Percentiles rank a stretch among this genome's conserved stretches.
These are phyloP conservation scores for Macquaria australasica DNA, from an alignment of 2,113 vertebrate genomes.

Conservation along the genomic window DNA sequence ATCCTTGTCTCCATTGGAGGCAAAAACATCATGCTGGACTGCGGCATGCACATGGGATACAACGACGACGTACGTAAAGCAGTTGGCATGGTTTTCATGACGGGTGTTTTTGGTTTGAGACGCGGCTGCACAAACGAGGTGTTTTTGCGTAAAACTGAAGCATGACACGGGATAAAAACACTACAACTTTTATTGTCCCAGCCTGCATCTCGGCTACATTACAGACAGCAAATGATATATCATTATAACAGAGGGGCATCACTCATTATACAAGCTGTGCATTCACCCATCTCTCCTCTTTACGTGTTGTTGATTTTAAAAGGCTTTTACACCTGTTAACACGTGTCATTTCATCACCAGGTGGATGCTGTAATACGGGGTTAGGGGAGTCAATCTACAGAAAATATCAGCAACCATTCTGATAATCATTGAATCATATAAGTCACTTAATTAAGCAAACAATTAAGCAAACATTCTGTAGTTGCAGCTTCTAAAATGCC, in stretches of 20 bases:
- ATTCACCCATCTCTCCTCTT: background rate
- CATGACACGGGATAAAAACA: background rate
- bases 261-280: background rate
- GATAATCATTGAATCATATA: too few relatives aligned
- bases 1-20: constrained; percentile 96
- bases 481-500: background rate
- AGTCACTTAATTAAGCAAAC: background rate
- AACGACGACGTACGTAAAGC: constrained; percentile 92
- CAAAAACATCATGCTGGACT: constrained; percentile 98
- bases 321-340: background rate
- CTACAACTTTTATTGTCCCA: background rate
- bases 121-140: background rate
- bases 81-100: too few relatives aligned
- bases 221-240: too few relatives aligned
- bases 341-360: background rate
- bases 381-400: too few relatives aligned
- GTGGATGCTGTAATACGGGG: too few relatives aligned
- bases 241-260: background rate
- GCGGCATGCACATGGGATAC: constrained; percentile 99
- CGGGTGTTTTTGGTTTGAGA: too few relatives aligned
- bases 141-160: background rate
- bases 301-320: too few relatives aligned
- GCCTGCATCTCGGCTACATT: background rate
- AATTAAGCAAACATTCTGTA: background rate
- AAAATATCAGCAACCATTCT: too few relatives aligned